phyloP scores from a whole-genome alignment of 1,140 invertebrate species.

The Acromyrmex heyeri region DNA sequence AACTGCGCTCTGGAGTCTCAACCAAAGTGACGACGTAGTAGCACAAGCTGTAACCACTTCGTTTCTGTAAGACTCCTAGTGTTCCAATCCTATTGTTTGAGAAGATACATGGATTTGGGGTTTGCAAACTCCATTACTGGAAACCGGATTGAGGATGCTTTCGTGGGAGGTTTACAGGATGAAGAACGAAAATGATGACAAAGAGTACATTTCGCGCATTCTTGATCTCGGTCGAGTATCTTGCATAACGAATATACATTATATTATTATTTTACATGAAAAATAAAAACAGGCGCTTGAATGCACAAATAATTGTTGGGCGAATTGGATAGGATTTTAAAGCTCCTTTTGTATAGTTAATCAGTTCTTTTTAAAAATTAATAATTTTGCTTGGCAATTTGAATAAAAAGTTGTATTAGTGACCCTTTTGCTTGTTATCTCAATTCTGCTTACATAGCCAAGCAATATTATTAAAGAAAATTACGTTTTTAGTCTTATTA shows the following conservation, averaged over 20 bases:
- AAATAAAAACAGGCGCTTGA: neutral
- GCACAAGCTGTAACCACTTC: slow-evolving; percentile 8
- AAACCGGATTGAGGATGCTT: slow-evolving; percentile 48
- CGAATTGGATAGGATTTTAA: neutral
- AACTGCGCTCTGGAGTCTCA: neutral
- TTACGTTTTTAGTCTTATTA: slow-evolving; percentile 51
- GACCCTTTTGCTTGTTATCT: neutral
- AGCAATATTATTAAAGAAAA: slow-evolving; percentile 49
- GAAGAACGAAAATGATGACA: neutral
- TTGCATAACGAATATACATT: neutral
- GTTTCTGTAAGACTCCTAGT: slow-evolving; percentile 39
- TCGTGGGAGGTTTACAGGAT: slow-evolving; percentile 4
- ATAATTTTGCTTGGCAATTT: neutral
- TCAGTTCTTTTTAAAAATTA: neutral
- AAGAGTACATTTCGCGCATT: neutral
- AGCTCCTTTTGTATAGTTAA: neutral
- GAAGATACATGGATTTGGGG: slow-evolving; percentile 52
- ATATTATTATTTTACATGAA: neutral
- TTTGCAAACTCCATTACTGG: slow-evolving; percentile 57
- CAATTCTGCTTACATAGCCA: neutral
- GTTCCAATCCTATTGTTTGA: slow-evolving; percentile 61
- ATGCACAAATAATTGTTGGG: neutral
- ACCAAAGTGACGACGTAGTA: slow-evolving; percentile 16
- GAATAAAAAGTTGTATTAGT: neutral
- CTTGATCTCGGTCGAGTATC: neutral